These are phyloP conservation scores for Micromesistius poutassou DNA, from an alignment of 2,797 vertebrate genomes.

Conservation along the genomic window DNA sequence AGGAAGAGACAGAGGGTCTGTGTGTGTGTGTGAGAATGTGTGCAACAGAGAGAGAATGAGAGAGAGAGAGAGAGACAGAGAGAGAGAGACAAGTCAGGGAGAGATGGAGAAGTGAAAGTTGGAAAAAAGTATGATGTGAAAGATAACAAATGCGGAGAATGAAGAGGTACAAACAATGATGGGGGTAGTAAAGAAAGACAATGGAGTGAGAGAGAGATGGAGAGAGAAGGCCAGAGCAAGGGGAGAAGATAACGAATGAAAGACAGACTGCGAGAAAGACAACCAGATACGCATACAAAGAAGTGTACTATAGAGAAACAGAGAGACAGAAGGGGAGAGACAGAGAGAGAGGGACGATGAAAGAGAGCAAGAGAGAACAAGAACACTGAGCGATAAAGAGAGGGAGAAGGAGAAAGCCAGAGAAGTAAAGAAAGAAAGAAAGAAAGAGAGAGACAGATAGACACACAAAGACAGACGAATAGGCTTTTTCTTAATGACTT, in stretches of 20 bases:
- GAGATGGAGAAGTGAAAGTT: too few relatives aligned
- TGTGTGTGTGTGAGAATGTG: too few relatives aligned
- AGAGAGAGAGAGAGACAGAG: not conserved
- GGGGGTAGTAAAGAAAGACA: not conserved
- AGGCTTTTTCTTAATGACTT: conserved; percentile 46
- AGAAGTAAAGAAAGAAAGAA: not conserved
- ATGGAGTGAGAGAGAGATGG: not conserved
- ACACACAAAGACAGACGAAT: not conserved
- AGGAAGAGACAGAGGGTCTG: not conserved
- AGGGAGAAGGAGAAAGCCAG: not conserved
- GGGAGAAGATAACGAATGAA: conserved; percentile 20
- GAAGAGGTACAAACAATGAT: conserved; percentile 1
- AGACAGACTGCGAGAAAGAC: not conserved
- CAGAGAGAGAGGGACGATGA: not conserved
- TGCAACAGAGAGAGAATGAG: not conserved
- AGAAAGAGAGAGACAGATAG: not conserved
- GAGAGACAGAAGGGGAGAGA: not conserved
- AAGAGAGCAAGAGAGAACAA: not conserved
- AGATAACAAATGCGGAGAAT: too few relatives aligned
- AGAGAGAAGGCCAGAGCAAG: not conserved
- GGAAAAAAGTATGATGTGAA: too few relatives aligned
- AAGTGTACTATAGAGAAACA: not conserved
- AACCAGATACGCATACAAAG: not conserved
- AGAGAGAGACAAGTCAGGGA: not conserved
- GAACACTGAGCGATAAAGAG: not conserved